Evolutionary conservation across 1,140 invertebrate species (phyloP), one percentile per base, ranked within the genome.

Genomic region (Drosophila parvula): DNA sequence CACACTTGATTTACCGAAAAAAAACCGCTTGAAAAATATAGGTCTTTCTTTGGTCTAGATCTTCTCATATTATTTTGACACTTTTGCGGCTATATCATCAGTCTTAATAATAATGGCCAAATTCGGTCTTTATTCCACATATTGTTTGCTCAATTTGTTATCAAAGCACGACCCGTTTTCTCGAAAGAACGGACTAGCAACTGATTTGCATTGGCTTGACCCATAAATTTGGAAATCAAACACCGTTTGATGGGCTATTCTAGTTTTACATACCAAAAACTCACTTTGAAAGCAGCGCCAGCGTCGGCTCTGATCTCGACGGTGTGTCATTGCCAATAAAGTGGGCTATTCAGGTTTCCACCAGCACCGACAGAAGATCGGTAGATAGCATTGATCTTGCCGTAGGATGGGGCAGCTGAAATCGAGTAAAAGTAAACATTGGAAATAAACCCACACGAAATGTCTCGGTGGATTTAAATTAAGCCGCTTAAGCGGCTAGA

Each of bases 201-300:
- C 75, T 78, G 64, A 81, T 81, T 81, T 81, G 79, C 79, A 81
- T 81, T 62, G 32, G 74, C 61, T 67, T 81, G 79, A 81, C 79
- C 79, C 58, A 81, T 81, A 81, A 81, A 81, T 81, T 81, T 81
- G 74, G 79, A 78, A 81, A 81, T 78, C 79, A 81, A 81, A 81
- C 79, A 81, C 79, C 79, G 79, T 81, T 81, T 67, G 79, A 61
- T 55, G 55, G 53, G 58, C 59, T 28, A 67, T 81, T 67, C 71
- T 58, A 45, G 56, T 48, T 73, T 81, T 68, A 71, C 74, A 77
- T 81, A 81, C 57, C 43, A 55, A 55, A 36, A 60, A 16, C 67
- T 58, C 50, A 58, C 32, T 44, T 73, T 47, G 50, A 76, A 48
- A 78, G 65, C 61, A 38, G 32, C 51, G 58, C 59, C 57, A 48